phyloP scores from a whole-genome alignment of 2,113 vertebrate species.

The Halcyon malimbica region DNA sequence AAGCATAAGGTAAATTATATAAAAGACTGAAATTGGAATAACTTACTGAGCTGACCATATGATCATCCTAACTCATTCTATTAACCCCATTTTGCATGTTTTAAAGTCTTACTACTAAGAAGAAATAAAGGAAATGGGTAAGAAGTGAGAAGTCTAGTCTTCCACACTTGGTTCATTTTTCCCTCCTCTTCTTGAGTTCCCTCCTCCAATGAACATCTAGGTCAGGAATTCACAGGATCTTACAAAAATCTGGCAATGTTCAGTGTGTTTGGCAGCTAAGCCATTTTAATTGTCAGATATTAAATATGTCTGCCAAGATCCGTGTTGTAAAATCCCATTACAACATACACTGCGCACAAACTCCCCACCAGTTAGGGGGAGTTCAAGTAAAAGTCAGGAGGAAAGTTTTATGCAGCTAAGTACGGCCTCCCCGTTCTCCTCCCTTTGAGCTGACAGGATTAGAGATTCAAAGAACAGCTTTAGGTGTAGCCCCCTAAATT shows the following conservation, averaged over 20 bases:
- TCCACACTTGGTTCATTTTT: neutral
- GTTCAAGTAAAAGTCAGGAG: neutral
- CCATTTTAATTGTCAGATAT: constrained; percentile 31
- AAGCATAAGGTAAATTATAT: constrained; percentile 7
- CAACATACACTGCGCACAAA: neutral
- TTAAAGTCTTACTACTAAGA: neutral
- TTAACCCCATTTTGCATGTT: neutral
- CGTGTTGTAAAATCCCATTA: neutral
- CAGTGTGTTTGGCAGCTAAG: neutral
- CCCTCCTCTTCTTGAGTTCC: neutral
- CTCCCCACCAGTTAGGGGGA: neutral
- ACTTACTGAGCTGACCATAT: neutral
- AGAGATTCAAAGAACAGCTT: neutral
- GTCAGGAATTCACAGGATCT: constrained; percentile 25
- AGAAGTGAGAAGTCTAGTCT: neutral
- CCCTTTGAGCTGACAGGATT: neutral
- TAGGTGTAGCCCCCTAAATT: neutral
- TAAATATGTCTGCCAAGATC: constrained; percentile 31
- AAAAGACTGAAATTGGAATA: neutral
- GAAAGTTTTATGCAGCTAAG: neutral
- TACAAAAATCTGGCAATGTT: neutral
- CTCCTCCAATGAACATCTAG: neutral
- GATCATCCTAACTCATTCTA: neutral
- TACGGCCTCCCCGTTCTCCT: neutral
- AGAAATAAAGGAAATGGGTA: neutral